These are phyloP conservation scores for Siderastrea siderea DNA, from an alignment of 92 coral and sea anemone species.

Conservation along the genomic window DNA sequence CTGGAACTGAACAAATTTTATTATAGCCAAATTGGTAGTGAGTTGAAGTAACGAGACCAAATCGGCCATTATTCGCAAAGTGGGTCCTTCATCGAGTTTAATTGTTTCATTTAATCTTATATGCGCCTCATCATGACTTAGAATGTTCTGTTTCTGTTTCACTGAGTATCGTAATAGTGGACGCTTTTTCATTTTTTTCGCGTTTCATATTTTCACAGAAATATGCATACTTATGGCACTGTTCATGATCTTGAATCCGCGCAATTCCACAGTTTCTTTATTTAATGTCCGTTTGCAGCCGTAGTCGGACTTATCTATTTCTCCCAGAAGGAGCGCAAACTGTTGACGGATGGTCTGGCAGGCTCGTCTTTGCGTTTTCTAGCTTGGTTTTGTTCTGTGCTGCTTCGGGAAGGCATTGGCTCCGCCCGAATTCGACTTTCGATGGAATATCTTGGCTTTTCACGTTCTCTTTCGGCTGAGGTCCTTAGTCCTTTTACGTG, in stretches of 20 bases:
- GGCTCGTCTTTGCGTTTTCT: neutral
- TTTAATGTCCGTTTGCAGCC: neutral
- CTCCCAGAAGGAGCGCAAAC: slow-evolving; percentile 34
- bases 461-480: slow-evolving; percentile 14
- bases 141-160: neutral
- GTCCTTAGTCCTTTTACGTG: slow-evolving; percentile 58
- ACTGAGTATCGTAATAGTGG: neutral
- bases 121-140: neutral
- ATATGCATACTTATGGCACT: neutral
- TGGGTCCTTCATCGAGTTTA: neutral
- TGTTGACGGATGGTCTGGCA: slow-evolving; percentile 9
- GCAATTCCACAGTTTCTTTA: too few species aligned
- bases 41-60: too few species aligned
- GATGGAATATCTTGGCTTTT: slow-evolving; percentile 22
- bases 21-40: too few species aligned
- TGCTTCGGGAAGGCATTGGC: neutral
- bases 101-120: neutral
- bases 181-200: too few species aligned
- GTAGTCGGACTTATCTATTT: neutral
- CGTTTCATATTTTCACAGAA: neutral
- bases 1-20: neutral
- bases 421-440: slow-evolving; percentile 14
- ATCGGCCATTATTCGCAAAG: too few species aligned
- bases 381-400: slow-evolving; percentile 19
- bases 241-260: neutral